phyloP scores from a whole-genome alignment of 2,888 invertebrate species.

The Argyresthia albistria region DNA sequence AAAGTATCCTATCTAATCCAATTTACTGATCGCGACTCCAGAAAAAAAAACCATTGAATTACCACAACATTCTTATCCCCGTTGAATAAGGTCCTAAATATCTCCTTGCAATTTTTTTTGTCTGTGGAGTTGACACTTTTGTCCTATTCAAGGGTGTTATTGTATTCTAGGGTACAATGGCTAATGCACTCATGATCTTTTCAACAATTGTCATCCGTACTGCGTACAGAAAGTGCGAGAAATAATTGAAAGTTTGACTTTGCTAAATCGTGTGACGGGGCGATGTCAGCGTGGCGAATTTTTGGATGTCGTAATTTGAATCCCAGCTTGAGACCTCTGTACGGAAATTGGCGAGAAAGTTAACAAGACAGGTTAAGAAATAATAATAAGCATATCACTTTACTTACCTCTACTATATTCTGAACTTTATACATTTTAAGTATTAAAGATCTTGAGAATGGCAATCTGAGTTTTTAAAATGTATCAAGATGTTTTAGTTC shows the following conservation, averaged over 20 bases:
- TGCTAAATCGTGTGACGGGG: slow-evolving; percentile 63
- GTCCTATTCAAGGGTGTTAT: slow-evolving; percentile 32
- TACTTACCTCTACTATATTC: no score
- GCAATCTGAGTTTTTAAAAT: no score
- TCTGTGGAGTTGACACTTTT: slow-evolving; percentile 40
- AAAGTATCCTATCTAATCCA: slow-evolving; percentile 52
- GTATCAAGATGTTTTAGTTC: no score
- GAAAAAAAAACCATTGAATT: slow-evolving; percentile 13
- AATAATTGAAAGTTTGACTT: slow-evolving; percentile 69
- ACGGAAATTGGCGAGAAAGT: slow-evolving; percentile 1
- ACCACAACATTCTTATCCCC: slow-evolving; percentile 11
- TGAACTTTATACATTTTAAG: no score
- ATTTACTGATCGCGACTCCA: slow-evolving; percentile 36
- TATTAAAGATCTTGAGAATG: no score
- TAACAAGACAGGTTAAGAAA: neutral
- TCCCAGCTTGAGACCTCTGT: slow-evolving; percentile 36
- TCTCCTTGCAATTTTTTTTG: slow-evolving; percentile 5
- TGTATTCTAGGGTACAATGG: slow-evolving; percentile 44
- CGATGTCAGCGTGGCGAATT: slow-evolving; percentile 39
- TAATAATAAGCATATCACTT: no score
- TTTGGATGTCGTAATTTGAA: slow-evolving; percentile 34
- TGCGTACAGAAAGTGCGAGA: slow-evolving; percentile 42
- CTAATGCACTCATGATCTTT: slow-evolving; percentile 67
- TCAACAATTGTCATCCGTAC: slow-evolving; percentile 61
- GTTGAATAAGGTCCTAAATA: slow-evolving; percentile 15